Conservation (phyloP, 2,888 invertebrate genomes). For the Cerastis leucographa region DNA sequence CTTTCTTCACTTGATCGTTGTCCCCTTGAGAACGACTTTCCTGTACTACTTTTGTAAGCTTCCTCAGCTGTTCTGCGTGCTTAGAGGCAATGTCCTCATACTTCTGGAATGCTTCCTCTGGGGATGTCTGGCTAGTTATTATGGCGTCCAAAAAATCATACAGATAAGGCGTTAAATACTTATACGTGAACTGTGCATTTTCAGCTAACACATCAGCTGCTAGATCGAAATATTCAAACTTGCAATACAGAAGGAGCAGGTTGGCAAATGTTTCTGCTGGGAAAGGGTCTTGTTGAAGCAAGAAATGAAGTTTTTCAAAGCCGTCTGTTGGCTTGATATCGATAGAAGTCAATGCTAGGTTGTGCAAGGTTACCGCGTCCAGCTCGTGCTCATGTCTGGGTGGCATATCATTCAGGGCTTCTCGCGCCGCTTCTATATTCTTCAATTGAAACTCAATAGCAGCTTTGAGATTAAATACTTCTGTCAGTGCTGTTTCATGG, state of each 20-base stretch:
- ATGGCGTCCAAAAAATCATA: conserved; percentile 99
- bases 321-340: conserved; percentile 97
- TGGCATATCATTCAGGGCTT: conserved; percentile 97
- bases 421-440: conserved; percentile 95
- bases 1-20: conserved; percentile 96
- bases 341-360: conserved; percentile 97
- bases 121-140: conserved; percentile 99
- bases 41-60: conserved; percentile 98
- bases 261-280: conserved; percentile 99
- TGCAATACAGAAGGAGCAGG: conserved; percentile 97
- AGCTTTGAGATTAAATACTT: conserved; percentile 99
- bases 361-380: conserved; percentile 99
- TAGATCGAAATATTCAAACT: conserved; percentile 99
- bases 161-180: conserved; percentile 97
- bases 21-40: conserved; percentile 97
- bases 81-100: conserved; percentile 98
- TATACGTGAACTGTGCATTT: conserved; percentile 98
- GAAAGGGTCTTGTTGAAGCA: conserved; percentile 98
- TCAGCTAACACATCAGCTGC: conserved; percentile 99
- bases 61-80: conserved; percentile 96
- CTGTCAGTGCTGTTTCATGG: conserved; percentile 98
- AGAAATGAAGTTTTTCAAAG: conserved; percentile 95
- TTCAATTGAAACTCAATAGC: conserved; percentile 98
- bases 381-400: conserved; percentile 98
- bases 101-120: conserved; percentile 98